Conservation (phyloP, 2,797 vertebrate genomes). For the Numenius phaeopus region DNA sequence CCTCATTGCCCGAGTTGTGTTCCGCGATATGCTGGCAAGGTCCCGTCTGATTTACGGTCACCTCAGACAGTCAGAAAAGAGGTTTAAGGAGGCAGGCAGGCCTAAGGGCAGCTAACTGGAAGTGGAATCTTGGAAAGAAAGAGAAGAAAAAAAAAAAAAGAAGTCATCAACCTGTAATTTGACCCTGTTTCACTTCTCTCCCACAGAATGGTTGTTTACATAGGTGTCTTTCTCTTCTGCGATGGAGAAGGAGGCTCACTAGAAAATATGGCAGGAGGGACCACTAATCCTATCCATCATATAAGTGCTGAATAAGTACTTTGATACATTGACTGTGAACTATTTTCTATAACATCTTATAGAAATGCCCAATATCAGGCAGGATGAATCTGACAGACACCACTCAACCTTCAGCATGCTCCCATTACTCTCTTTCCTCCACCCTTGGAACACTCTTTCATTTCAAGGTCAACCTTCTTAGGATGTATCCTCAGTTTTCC, state of each 20-base stretch:
- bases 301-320: background rate
- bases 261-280: background rate
- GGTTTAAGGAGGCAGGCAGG: background rate
- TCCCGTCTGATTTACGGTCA: background rate
- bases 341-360: background rate
- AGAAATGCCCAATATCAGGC: background rate
- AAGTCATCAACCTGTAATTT: background rate
- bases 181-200: background rate
- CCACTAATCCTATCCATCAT: background rate
- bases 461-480: background rate
- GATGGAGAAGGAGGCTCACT: background rate
- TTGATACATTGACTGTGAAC: background rate
- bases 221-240: background rate
- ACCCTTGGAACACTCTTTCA: background rate
- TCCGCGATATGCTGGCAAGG: background rate
- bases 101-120: background rate
- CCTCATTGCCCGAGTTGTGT: rapidly evolving
- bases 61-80: background rate
- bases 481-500: background rate
- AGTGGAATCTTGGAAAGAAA: background rate
- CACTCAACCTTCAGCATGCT: background rate
- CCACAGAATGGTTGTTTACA: background rate
- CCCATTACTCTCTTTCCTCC: background rate
- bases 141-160: background rate
- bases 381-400: background rate